Evolutionary conservation across 2,797 vertebrate genomes (phyloP).

Genomic region (Orientallactaga sibirica): DNA sequence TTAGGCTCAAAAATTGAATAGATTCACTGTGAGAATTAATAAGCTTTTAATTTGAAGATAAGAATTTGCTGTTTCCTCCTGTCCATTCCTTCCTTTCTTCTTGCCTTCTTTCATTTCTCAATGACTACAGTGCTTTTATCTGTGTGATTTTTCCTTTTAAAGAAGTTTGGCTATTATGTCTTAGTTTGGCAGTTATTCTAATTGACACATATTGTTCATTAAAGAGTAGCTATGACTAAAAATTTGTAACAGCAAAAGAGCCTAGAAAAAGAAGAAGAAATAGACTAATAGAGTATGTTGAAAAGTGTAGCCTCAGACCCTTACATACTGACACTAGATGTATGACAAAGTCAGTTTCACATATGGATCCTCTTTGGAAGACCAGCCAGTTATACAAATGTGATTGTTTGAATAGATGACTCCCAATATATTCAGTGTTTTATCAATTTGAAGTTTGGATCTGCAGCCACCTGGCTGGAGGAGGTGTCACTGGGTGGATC

Average conservation of each 20-base stretch:
- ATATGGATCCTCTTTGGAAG: not conserved
- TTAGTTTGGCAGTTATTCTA: not conserved
- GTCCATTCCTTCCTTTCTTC: not conserved
- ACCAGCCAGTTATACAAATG: not conserved
- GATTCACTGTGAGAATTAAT: constrained; percentile 76
- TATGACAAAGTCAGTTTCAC: not conserved
- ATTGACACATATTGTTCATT: not conserved
- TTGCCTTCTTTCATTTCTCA: not conserved
- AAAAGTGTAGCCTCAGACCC: not conserved
- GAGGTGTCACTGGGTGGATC: too few species aligned
- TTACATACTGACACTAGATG: not conserved
- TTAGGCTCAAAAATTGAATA: constrained; percentile 61
- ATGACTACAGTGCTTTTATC: not conserved
- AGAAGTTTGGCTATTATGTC: not conserved
- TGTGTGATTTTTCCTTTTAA: constrained; percentile 33
- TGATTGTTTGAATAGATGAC: too few species aligned
- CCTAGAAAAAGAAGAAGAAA: not conserved
- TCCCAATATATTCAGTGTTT: too few species aligned
- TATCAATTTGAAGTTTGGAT: too few species aligned
- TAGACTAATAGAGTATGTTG: not conserved
- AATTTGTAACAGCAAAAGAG: constrained; percentile 23
- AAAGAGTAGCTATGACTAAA: not conserved
- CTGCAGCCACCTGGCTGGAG: too few species aligned
- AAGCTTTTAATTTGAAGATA: constrained; percentile 77
- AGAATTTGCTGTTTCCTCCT: constrained; percentile 53